Base-by-base conservation (phyloP, 2,113 vertebrate species). In the Salvelinus fontinalis region DNA sequence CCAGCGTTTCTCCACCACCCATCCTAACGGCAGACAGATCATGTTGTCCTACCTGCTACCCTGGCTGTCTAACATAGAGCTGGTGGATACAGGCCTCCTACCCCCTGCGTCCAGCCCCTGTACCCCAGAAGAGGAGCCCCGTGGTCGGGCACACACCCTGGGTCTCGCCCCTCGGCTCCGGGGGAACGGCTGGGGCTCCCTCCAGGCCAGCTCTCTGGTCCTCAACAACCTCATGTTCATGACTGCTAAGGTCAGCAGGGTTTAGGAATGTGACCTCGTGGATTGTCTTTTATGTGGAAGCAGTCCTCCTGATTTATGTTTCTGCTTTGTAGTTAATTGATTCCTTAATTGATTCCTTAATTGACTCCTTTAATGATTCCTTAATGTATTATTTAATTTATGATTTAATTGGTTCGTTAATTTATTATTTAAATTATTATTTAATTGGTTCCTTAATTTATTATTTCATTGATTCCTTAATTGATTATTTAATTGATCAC, bases 141-240 rank as follows among this genome's bases (percentile, higher is more conserved):
- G 90, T 4, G 94, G 95, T 44, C 94, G 93, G 67, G 91, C 93
- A 2, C 95, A 95, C 22, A 93, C 94, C 75, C 70, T 86, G n/a
- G 85, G 90, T 1, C 48, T 92, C 49, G 83, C 89, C 51, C 94
- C 86, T 4, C 95, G 95, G 75, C 92, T 99, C n/a, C 95, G 94
- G 87, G 98, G 98, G 73, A 98, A 87, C 2, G 98, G 98, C 84
- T 99, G 98, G 98, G 97, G 98, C 29, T 99, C 97, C 39, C 93
- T 97, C 20, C 97, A 98, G 88, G 98, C 98, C 9, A 99, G 97
- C 0, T 98, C 97, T 0, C 89, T 99, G 66, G 97, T 99, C 83
- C 96, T 99, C 72, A 99, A 99, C 91, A 99, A 99, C 91, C 97
- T 99, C 85, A 98, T 99, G 98, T 99, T 98, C 85, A 99, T 99